Percentiles rank a stretch among this genome's conserved stretches.
Conservation (phyloP, 2,113 vertebrate genomes). For the Dromaius novaehollandiae region DNA sequence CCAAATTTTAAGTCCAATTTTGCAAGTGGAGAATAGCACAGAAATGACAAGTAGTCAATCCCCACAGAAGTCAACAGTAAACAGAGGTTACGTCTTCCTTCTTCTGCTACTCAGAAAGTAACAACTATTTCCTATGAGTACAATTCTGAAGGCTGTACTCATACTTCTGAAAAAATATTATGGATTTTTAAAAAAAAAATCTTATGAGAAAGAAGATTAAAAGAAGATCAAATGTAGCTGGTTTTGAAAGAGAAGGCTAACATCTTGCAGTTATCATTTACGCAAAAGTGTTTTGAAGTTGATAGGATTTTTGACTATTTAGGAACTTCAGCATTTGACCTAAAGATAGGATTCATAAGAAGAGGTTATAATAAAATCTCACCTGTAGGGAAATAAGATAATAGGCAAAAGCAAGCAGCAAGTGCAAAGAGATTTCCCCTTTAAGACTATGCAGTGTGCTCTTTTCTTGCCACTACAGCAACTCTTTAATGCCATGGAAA, state of each 20-base stretch:
- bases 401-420: conserved; percentile 32
- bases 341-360: background rate
- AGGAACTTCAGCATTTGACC: background rate
- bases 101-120: background rate
- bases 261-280: background rate
- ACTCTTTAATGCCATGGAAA: conserved; percentile 56
- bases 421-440: background rate
- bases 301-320: background rate
- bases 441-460: conserved; percentile 1
- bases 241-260: background rate
- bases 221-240: background rate
- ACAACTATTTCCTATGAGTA: background rate
- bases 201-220: background rate
- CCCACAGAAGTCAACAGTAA: background rate
- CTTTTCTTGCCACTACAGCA: conserved; percentile 46
- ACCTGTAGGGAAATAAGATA: conserved; percentile 8
- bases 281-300: background rate
- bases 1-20: background rate
- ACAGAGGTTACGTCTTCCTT: background rate
- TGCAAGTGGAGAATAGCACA: background rate
- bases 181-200: background rate
- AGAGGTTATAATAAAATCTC: conserved; percentile 8
- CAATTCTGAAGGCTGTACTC: background rate
- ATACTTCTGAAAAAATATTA: background rate
- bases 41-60: background rate